Evolutionary conservation across 2,888 invertebrate species (phyloP), one percentile per base, ranked within the genome.

Genomic region (Cacoxenus indagator): DNA sequence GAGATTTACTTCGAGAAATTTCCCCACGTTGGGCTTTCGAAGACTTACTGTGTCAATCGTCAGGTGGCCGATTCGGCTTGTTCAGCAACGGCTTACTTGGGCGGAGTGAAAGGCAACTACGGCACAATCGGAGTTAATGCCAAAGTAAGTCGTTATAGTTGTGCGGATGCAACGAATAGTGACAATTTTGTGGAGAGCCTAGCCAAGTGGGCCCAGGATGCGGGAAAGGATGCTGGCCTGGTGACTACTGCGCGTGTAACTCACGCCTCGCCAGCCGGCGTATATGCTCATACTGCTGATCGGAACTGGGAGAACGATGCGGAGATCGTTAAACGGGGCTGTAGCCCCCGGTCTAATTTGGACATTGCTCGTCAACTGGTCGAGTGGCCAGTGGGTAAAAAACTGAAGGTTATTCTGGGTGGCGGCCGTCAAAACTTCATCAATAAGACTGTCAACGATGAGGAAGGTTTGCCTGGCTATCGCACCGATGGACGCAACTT

Each of bases 21-120:
- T 77, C 92, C 92, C 0, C 89, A 90, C 75, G 75, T 84, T n/a
- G 88, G 88, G 0, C 68, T 87, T 5, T 81, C 87, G 24, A 88
- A 94, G 92, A 94, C 94, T 0, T 94, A 94, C 85, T 94, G 94
- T 84, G 91, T 94, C 0, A 91, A 94, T 78, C 89, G 90, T 5
- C 93, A 95, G 87, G 95, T 95, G 0, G 91, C 95, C 0, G 96
- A 96, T 82, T 95, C 95, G 0, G 95, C 96, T 0, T 95, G 94
- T 81, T 92, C 94, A 0, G 92, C 94, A 0, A 96, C 95, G 0
- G 95, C 95, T 0, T 95, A 94, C 82, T 87, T 95, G 48, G 89
- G 91, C 1, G 96, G 96, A 0, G 92, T 94, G 0, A 96, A 96
- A 88, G 92, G 91, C 17, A 95, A 95, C 85, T 91, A 85, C 73